Base-by-base conservation (phyloP, 35 echinoderm and acorn worm species). In the Anneissia japonica region DNA sequence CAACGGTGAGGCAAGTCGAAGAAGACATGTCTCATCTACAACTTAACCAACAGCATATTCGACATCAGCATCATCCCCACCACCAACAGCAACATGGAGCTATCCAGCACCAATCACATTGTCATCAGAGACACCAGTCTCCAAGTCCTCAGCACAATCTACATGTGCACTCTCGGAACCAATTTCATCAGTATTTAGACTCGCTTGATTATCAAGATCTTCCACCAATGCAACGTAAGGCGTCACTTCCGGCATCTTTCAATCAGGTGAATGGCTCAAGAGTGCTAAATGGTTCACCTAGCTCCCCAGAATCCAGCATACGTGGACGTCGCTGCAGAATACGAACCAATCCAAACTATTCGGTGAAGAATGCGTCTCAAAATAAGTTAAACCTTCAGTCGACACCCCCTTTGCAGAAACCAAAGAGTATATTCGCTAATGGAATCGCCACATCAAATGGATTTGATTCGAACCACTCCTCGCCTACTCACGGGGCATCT, bases 321-420 rank as follows among this genome's bases (percentile, higher is more conserved):
- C 51, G 51, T 26, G 51, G 88, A 76, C 87, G 87, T 26, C 86
- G 96, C 33, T 94, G 87, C 77, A 90, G 92, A 29, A 99, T 99
- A 46, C 77, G 87, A 9, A 99, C 96, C 83, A 99, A 99, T 84
- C 96, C 96, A 77, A 99, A 99, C 82, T 99, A 82, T 81, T 81
- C 93, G 28, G 73, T 83, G 17, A 88, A 88, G 23, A 96, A 88
- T 39, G 39, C 85, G 30, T 81, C 74, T 36, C 90, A 97, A 32
- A 92, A 92, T 43, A 93, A 93, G 56, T 88, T 81, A 30, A 85
- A 92, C 34, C 35, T 97, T 21, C 91, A 90, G 38, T 82, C 77
- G 30, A 93, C 88, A 31, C 88, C 88, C 35, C 81, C 83, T 37
- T 73, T 85, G 78, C 73, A 88, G 23, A 86, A 84, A 64, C 51